Percentiles rank a stretch among this genome's conserved stretches.
Conservation (phyloP, 2,888 invertebrate species). For the Scelioninae gen. 1 region DNA sequence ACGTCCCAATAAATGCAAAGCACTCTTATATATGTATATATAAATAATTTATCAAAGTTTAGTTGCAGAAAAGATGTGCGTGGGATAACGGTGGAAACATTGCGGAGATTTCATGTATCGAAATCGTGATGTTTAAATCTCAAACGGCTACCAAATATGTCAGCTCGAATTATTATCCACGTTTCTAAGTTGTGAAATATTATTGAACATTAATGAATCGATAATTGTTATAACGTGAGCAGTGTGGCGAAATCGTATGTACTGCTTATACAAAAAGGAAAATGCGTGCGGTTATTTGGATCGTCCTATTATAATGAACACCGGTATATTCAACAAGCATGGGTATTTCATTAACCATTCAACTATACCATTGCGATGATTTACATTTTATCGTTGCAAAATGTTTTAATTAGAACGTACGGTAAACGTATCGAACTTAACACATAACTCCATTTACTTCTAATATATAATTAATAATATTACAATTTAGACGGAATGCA, state of each 20-base stretch:
- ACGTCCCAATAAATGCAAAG: conserved; percentile 23
- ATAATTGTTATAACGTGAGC: conserved; percentile 28
- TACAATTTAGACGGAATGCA: not conserved
- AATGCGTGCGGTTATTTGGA: conserved; percentile 21
- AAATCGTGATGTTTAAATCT: conserved; percentile 53
- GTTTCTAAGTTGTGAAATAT: conserved; percentile 47
- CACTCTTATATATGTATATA: conserved; percentile 4
- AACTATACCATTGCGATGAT: conserved; percentile 19
- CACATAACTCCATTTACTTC: not conserved
- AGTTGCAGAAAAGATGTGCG: conserved; percentile 48
- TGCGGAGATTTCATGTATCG: conserved; percentile 39
- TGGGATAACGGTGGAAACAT: conserved; percentile 42
- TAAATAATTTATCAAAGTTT: conserved; percentile 59
- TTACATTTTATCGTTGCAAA: conserved; percentile 24
- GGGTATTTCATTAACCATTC: conserved; percentile 26
- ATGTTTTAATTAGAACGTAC: conserved; percentile 32
- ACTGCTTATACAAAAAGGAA: not conserved
- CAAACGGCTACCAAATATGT: conserved; percentile 53
- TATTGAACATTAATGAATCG: conserved; percentile 42
- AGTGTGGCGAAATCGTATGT: conserved; percentile 17
- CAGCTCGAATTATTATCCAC: conserved; percentile 28
- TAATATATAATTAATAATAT: conserved; percentile 1
- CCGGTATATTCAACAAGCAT: conserved; percentile 12
- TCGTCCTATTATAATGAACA: conserved; percentile 10
- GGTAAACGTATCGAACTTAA: conserved; percentile 18